Base-by-base conservation (phyloP, 2,888 invertebrate genomes). In the Pycnomerus fuliginosus region DNA sequence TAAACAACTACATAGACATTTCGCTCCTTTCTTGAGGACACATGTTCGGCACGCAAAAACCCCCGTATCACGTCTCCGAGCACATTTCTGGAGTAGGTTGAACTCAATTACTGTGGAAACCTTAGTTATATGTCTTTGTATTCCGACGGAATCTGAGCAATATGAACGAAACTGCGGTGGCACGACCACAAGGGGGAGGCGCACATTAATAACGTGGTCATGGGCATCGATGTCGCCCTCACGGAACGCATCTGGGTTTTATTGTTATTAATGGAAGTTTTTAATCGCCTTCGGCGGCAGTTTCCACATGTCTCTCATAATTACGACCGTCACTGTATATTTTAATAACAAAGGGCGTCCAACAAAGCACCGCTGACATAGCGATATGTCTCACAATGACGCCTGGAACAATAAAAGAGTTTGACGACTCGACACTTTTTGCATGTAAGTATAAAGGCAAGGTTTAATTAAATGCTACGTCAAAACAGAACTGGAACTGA, bases 21-120 rank as follows among this genome's bases (percentile, higher is more conserved):
- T 24, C 11, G n/a, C 24, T 11, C 24, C 3, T 24, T 3, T 13
- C 12, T 27, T 29, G 17, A 36, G 35, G 40, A 48, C 44, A 41
- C 42, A 36, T 47, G 51, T 55, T 47, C 39, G 34, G 32, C 50
- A 52, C 42, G 46, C 51, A 49, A 52, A 53, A 52, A 52, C 40
- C 42, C 47, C 47, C n/a, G 33, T 48, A 48, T 53, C 52, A 56
- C 55, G 52, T 53, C 47, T 33, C 29, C 24, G 25, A 41, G 45
- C 39, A 42, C 48, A 47, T 49, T 49, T 53, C 51, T 36, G 41
- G 37, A 48, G 51, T 51, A 45, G 54, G 53, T 52, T 46, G 47
- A 50, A 55, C 57, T 57, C 53, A 55, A 57, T 55, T 58, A 56
- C 52, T n/a, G n/a, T n/a, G n/a, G n/a, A n/a, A n/a, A n/a, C n/a